Base-by-base conservation (phyloP, 2,797 vertebrate species). In the Microctenopoma stevenorrisi region DNA sequence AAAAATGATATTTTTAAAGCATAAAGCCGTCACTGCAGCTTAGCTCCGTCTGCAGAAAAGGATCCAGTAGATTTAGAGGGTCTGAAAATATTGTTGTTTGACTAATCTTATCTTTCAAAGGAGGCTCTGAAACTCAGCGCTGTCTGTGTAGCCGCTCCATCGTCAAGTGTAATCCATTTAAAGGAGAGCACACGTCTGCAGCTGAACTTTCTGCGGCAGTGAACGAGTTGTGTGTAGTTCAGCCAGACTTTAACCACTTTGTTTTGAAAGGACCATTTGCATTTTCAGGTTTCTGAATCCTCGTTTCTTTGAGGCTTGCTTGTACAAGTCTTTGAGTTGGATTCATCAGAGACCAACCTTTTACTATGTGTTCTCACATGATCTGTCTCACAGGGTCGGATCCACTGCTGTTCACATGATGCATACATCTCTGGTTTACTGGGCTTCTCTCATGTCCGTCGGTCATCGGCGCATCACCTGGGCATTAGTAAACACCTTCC, bases 41-140 rank as follows among this genome's bases (percentile, higher is more conserved):
- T 60, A 42, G 30, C 54, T 65, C 51, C 11, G 56, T 62, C 59
- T 43, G 28, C 25, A 57, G 68, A 59, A 26, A 51, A 42, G 42
- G 44, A 30, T 51, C 48, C 3, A 44, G 33, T 63, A 8, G 18
- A 7, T 64, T 74, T 37, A 11, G n/a, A 77, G 33, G 33, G 26
- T 52, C 28, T 64, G 57, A 71, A 74, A 85, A 86, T 80, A 64
- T 72, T 69, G 55, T 79, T 67, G 48, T 81, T 84, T 44, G 59
- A 60, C 44, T 47, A 2, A 48, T 43, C 44, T 78, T 60, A 47
- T 48, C 78, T 84, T 68, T 76, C 43, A 69, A 64, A 68, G 64
- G 56, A 44, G 48, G 22, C 49, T 5, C 59, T 9, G 30, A 18
- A 22, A 35, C 52, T 55, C 58, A 35, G 9, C 10, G 11, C 25